phyloP scores from a whole-genome alignment of 2,797 vertebrate genomes.

The Gallirallus australis region DNA sequence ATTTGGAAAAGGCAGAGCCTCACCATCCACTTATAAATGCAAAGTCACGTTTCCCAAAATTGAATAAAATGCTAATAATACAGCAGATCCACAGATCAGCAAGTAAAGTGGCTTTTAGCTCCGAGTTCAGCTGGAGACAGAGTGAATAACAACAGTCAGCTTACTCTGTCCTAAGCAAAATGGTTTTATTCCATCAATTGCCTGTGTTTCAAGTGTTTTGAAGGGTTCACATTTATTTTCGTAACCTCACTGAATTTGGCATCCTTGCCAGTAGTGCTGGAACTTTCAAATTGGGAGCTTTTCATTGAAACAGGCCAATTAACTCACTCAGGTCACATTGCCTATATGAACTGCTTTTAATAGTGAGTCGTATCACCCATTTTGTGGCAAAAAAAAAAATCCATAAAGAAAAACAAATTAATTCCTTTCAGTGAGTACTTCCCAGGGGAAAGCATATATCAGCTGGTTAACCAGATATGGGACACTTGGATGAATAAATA shows the following conservation, averaged over 20 bases:
- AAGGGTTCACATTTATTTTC: constrained; percentile 73
- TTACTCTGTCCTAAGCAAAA: constrained; percentile 69
- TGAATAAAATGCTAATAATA: constrained; percentile 76
- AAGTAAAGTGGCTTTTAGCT: constrained; percentile 78
- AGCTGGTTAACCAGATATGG: not conserved
- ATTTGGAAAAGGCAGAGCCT: constrained; percentile 68
- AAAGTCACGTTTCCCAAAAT: constrained; percentile 74
- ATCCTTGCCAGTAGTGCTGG: constrained; percentile 49
- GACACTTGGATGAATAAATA: not conserved
- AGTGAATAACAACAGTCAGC: constrained; percentile 71
- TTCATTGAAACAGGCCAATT: constrained; percentile 53
- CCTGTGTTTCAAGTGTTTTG: constrained; percentile 70
- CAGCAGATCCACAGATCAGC: constrained; percentile 70
- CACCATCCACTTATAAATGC: constrained; percentile 74
- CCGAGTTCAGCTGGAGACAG: constrained; percentile 64
- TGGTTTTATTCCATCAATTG: constrained; percentile 71
- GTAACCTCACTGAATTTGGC: constrained; percentile 72
- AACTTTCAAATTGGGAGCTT: constrained; percentile 58
- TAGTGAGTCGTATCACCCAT: not conserved
- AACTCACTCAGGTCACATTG: constrained; percentile 29
- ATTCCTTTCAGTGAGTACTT: constrained; percentile 17
- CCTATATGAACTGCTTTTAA: constrained; percentile 41
- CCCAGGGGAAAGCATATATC: not conserved
- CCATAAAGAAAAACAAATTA: not conserved
- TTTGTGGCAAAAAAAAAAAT: constrained; percentile 30